Evolutionary conservation across 35 echinoderm and acorn worm species (phyloP).

Genomic region (Anneissia japonica): DNA sequence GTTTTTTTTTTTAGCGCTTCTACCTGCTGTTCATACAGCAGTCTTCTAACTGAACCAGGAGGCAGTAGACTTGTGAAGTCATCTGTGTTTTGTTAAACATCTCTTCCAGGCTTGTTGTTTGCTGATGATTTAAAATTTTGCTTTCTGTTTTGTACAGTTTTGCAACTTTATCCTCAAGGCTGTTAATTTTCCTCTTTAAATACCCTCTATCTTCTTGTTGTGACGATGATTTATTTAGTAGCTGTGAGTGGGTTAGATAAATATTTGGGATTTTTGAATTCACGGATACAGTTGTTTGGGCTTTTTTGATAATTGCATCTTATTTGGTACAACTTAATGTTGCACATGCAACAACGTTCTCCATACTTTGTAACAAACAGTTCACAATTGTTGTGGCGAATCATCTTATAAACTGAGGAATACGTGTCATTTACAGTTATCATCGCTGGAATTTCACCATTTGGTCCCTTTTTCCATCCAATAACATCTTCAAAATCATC

Average conservation of each 20-base stretch:
- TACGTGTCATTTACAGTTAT: not conserved
- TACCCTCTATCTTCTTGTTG: not conserved
- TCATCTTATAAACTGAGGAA: not conserved
- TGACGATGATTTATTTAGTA: not conserved
- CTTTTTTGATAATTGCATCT: not conserved
- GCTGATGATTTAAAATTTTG: not conserved
- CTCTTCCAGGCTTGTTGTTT: not conserved
- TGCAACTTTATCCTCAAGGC: not conserved
- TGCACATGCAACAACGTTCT: not conserved
- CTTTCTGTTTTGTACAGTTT: not conserved
- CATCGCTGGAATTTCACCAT: not conserved
- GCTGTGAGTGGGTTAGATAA: not conserved
- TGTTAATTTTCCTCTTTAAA: not conserved
- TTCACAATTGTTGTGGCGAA: not conserved
- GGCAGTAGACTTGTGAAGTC: not conserved
- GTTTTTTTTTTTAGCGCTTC: not conserved
- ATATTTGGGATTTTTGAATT: not conserved
- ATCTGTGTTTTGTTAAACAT: not conserved
- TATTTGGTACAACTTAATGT: not conserved
- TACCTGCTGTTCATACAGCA: not conserved
- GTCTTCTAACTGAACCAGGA: not conserved
- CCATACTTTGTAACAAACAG: not conserved
- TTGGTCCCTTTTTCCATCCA: not conserved
- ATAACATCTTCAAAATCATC: not conserved
- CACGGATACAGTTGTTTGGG: not conserved